Base-by-base conservation (phyloP, 23 tunicate genomes). In the Trididemnum miniatum region DNA sequence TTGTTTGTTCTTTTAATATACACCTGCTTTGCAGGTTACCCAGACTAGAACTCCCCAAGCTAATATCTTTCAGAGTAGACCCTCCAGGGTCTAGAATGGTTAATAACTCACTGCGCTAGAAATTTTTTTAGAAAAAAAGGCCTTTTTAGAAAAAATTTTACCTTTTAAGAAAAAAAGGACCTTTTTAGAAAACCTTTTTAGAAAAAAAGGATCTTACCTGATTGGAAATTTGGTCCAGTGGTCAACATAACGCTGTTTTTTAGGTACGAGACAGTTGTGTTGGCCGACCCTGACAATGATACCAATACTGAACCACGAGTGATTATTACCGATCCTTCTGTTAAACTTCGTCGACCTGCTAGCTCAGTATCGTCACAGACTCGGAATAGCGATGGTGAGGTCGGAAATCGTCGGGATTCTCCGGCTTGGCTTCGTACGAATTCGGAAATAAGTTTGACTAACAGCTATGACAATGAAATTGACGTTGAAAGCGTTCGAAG, bases 401-500 rank as follows among this genome's bases (percentile, higher is more conserved):
- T 73, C 32, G 30, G 32, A 23, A 39, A 39, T n/a, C 57, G 79
- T 22, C 79, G 79, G 27, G 75, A 31, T 4, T 39, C 79, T 39
- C 59, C 79, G 7, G 59, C 32, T 20, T 73, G 57, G 59, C 52
- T 38, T 35, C 87, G 97, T 54, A 78, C 85, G 0, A 60, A 44
- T 15, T 91, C 97, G 29, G 83, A 86, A 23, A 18, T 86, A 27
- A 91, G 97, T 37, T 54, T 91, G 49, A 66, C 80, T 12, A 39
- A 59, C 59, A 73, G 79, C 59, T 37, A 15, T 66, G 97, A 91
- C 7, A 85, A 85, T 60, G 97, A 91, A 34, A 82, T 40, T 0
- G 97, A 91, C 34, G 51, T 32, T n/a, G 97, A 91, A 25, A 91
- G 97, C 81, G 35, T 91, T 81, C 83, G 97, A 76, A 91, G 97